Conservation (phyloP, 2,888 invertebrate genomes). For the Acrocera orbiculus region DNA sequence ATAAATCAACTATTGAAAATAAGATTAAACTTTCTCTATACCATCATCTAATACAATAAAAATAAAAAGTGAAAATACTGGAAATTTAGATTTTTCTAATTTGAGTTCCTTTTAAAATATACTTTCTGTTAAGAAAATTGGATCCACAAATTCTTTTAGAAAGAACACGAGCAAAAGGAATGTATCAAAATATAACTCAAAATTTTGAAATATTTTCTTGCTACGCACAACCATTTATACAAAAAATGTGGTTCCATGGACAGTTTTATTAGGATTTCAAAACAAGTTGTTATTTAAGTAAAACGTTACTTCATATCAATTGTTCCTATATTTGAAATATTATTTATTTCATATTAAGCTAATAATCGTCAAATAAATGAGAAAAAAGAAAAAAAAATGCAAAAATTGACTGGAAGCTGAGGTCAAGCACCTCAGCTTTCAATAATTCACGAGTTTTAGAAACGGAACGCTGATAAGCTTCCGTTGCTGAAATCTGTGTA, state of each 20-base stretch:
- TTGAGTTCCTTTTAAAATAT: conserved; percentile 37
- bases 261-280: conserved; percentile 4
- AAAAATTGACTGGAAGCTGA: no score
- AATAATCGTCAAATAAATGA: no score
- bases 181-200: conserved; percentile 40
- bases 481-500: no score
- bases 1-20: conserved; percentile 13
- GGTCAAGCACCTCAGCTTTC: no score
- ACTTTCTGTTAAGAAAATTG: conserved; percentile 38
- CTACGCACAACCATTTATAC: conserved; percentile 61
- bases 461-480: no score
- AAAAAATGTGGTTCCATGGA: conserved; percentile 61
- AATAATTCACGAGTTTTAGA: no score
- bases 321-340: no score
- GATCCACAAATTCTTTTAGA: conserved; percentile 56
- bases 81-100: conserved; percentile 35
- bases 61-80: conserved; percentile 5
- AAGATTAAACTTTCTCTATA: background rate
- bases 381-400: no score
- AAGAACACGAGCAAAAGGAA: conserved; percentile 43
- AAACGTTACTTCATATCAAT: no score
- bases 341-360: no score
- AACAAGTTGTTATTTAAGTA: no score
- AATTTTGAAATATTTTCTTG: conserved; percentile 58
- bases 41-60: background rate